Conservation (phyloP, 2,113 vertebrate species). For the Silurus glanis region DNA sequence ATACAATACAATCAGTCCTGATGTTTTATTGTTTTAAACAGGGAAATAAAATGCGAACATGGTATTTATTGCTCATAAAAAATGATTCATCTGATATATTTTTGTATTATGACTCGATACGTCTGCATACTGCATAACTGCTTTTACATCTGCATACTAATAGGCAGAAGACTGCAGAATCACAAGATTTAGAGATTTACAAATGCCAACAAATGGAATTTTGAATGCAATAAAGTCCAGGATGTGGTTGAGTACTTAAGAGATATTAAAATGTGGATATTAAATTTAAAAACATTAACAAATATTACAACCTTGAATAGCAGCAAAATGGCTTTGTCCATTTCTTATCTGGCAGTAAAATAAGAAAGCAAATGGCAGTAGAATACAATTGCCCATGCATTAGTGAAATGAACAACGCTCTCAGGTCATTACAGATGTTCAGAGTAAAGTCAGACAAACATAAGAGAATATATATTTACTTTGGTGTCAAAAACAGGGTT, state of each 20-base stretch:
- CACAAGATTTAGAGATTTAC: neutral
- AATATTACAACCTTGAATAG: neutral
- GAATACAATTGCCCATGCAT: neutral
- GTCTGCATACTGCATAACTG: neutral
- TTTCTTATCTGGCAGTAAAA: neutral
- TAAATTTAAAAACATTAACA: neutral
- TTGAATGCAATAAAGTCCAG: neutral
- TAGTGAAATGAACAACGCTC: conserved; percentile 8
- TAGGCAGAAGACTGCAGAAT: conserved; percentile 8
- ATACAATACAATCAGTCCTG: neutral
- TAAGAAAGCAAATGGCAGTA: neutral
- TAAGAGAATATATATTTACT: neutral
- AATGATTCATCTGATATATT: neutral
- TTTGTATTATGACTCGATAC: neutral
- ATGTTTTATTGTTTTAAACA: neutral
- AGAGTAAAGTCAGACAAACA: neutral
- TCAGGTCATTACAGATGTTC: conserved; percentile 25
- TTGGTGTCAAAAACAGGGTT: neutral
- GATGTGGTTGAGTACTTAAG: neutral
- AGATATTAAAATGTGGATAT: neutral
- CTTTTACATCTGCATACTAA: neutral
- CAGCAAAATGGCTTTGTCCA: conserved; percentile 6
- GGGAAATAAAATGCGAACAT: neutral
- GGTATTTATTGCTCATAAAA: neutral
- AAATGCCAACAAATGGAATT: neutral